Base-by-base conservation (phyloP, 2,888 invertebrate genomes). In the Andricus curvator region DNA sequence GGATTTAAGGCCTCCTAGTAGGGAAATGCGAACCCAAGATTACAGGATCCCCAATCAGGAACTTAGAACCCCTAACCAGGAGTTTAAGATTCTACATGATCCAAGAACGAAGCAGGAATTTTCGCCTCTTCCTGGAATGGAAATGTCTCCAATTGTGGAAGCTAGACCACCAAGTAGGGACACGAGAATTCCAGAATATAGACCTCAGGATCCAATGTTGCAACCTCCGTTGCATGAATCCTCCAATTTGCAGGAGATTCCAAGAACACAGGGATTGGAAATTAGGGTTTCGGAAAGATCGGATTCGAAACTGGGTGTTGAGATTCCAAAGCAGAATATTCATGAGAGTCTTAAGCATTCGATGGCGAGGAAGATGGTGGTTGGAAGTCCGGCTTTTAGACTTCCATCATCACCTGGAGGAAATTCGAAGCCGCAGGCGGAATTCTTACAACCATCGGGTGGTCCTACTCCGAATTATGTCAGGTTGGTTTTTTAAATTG, bases 351-450 rank as follows among this genome's bases (percentile, higher is more conserved):
- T 93, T n/a, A 93, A 93, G 78, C 93, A 93, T 80, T 91, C 93
- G 64, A 92, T 94, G 13, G 94, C 94, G 1, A 93, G 94, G 81
- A 95, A 95, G 91, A 94, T 95, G 84, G 95, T 96, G 4, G 95
- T 96, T 62, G 95, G 95, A 65, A 95, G 95, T 60, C 94, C 95
- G 11, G 94, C 94, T 62, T 95, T 95, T 85, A 94, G 94, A 90
- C 94, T 94, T 11, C 93, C 94, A 4, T 91, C 91, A 1, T 94
- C 94, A 85, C 94, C 94, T 83, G 93, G 95, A 89, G 93, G 94
- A 84, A 93, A 93, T 90, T 90, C 94, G 15, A 93, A 93, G 81
- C 91, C 92, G 9, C 93, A 93, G 83, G 82, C 82, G 2, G 87
- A 85, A 70, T 83, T 86, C 66, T 78, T 86, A 13, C 84, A 85